Evolutionary conservation across 2,888 invertebrate genomes (phyloP).

Genomic region (Keiferia lycopersicella): DNA sequence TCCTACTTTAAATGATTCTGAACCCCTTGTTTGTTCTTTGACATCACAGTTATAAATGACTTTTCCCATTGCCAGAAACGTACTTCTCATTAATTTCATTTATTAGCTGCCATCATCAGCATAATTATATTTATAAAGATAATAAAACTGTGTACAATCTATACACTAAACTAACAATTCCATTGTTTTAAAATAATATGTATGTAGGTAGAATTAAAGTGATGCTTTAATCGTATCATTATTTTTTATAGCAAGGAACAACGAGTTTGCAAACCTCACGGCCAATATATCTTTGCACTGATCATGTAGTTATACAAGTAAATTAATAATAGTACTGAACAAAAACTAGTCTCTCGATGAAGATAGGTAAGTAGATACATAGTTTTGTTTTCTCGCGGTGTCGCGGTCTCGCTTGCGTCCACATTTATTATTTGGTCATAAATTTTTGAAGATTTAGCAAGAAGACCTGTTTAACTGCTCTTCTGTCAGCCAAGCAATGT

Average conservation of each 20-base stretch:
- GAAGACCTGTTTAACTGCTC: too few species aligned
- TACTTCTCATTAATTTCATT: neutral
- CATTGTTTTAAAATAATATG: neutral
- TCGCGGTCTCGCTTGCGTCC: too few species aligned
- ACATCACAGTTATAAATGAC: neutral
- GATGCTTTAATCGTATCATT: neutral
- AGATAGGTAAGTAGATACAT: too few species aligned
- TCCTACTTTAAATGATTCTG: conserved; percentile 7
- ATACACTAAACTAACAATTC: neutral
- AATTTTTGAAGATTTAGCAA: too few species aligned
- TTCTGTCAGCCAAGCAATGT: neutral
- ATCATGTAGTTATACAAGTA: neutral
- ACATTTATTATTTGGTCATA: too few species aligned
- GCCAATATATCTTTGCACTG: neutral
- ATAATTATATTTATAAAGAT: neutral
- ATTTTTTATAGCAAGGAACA: neutral
- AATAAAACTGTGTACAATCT: neutral
- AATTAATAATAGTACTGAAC: neutral
- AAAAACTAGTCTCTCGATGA: neutral
- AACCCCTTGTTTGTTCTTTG: neutral
- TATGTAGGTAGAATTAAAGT: neutral
- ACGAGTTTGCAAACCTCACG: neutral
- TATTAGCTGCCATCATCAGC: neutral
- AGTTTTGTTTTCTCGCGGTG: too few species aligned
- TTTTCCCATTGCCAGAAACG: neutral